A percentile compares a stretch with the other conserved stretches of the same genome.
phyloP scores from a whole-genome alignment of 2,113 vertebrate species.

The Procapra przewalskii region DNA sequence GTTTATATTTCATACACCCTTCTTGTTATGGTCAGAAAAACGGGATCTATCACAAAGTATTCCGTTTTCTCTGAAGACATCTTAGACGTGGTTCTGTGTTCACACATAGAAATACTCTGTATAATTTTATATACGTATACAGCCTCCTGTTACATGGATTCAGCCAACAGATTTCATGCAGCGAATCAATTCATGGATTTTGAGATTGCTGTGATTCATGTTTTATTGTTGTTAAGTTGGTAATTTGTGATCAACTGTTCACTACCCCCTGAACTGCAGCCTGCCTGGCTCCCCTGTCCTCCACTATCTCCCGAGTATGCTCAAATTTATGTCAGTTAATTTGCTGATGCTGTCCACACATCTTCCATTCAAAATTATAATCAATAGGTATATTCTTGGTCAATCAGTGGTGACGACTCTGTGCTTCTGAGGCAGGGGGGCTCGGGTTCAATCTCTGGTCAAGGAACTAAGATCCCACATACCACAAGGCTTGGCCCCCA shows the following conservation, averaged over 20 bases:
- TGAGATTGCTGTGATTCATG: fast-evolving
- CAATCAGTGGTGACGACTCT: neutral
- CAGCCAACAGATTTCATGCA: neutral
- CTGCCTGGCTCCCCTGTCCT: neutral
- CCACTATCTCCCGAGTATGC: fast-evolving
- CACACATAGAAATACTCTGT: neutral
- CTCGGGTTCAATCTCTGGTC: neutral
- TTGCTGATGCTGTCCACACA: neutral
- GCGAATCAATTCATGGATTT: fast-evolving
- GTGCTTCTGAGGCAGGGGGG: fast-evolving
- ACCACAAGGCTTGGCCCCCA: neutral
- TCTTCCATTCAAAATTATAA: neutral
- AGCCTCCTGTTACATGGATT: too few relatives aligned
- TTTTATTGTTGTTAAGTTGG: fast-evolving
- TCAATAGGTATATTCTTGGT: neutral
- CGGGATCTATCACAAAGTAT: neutral
- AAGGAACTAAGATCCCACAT: neutral
- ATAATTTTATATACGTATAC: neutral
- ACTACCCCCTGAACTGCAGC: fast-evolving
- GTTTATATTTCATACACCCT: neutral
- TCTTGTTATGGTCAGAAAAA: too few relatives aligned
- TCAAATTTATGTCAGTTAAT: neutral
- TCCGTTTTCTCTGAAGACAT: neutral
- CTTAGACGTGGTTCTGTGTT: too few relatives aligned
- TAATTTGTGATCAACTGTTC: neutral